Evolutionary conservation across 30 jellyfish, hydroid and myxozoan genomes (phyloP), one percentile per base, ranked within the genome.

Genomic region (Pseudorhiza aurosa): DNA sequence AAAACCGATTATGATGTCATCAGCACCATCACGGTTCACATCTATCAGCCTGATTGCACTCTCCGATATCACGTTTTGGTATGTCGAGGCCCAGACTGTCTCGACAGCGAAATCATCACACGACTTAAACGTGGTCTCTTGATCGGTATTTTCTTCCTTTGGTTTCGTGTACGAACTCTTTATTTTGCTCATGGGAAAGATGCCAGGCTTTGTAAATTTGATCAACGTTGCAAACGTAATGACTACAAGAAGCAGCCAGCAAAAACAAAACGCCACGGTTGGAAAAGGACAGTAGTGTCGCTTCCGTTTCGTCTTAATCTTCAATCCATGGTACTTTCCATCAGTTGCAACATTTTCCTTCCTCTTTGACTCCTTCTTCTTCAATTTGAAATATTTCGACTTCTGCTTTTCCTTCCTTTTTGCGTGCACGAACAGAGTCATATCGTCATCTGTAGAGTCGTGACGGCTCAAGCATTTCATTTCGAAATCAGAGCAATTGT

Each of bases 1-100:
- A 74, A 85, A 85, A 8, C 96, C 96, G 18, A 35, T 63, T 6
- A 85, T 65, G 36, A 75, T 35, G 71, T 85, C 96, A 74, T 85
- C 96, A 27, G 50, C 43, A 14, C 96, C 96, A 65, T 85, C 96
- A 2, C 53, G 46, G 45, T 85, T 85, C 1, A 73, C 78, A 63
- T 85, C 96, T 14, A 85, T 75, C 11, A 85, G 36, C 17, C 96
- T 46, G 1, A 76, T 39, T 0, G 96, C 78, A 12, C 92, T 27
- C 43, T 75, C 91, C 0, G 91, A 58, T 62, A 35, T 72, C 32
- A 75, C 49, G 32, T 67, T 75, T n/a, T 74, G 58, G 75, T 42
- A 77, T 7, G 68, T 39, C 27, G 63, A 26, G 40, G 24, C 83
- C 96, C 96, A 85, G 12, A 85, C 42, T 42, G 43, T 30, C 43